phyloP scores from a whole-genome alignment of 2,888 invertebrate genomes.

The Apamea crenata region DNA sequence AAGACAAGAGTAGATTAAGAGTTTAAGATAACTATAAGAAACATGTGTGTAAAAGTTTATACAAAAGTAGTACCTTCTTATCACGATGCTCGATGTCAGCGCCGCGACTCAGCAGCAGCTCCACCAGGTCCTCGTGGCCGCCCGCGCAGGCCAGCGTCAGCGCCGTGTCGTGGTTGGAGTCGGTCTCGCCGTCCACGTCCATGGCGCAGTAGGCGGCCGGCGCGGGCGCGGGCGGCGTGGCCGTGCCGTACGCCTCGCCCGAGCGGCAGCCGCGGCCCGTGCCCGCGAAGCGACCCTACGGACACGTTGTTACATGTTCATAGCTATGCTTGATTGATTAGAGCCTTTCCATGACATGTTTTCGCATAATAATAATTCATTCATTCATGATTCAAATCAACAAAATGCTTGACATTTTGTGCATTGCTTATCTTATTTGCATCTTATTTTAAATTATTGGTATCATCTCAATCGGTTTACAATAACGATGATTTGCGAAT shows the following conservation, averaged over 20 bases:
- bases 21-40: background rate
- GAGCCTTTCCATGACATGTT: background rate
- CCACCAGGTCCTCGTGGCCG: slow-evolving; percentile 98
- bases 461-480: background rate
- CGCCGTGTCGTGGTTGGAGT: slow-evolving; percentile 99
- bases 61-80: slow-evolving; percentile 92
- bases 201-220: slow-evolving; percentile 93
- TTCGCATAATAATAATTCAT: background rate
- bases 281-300: slow-evolving; percentile 79
- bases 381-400: too few relatives aligned
- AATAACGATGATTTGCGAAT: background rate
- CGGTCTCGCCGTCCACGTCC: slow-evolving; percentile 99
- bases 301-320: background rate
- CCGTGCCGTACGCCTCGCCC: slow-evolving; percentile 74
- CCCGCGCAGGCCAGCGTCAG: slow-evolving; percentile 99
- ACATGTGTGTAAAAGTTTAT: background rate
- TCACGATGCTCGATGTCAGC: slow-evolving; percentile 99
- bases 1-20: background rate
- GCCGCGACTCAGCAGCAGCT: slow-evolving; percentile 96
- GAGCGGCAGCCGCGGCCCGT: slow-evolving; percentile 71
- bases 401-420: too few relatives aligned
- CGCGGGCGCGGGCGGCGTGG: slow-evolving; percentile 85
- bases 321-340: background rate
- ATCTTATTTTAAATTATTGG: too few relatives aligned
- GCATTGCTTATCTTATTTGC: too few relatives aligned